Percentiles rank a stretch among this genome's conserved stretches.
phyloP scores from a whole-genome alignment of 2,797 vertebrate genomes.

The Paratrypauchen microcephalus region DNA sequence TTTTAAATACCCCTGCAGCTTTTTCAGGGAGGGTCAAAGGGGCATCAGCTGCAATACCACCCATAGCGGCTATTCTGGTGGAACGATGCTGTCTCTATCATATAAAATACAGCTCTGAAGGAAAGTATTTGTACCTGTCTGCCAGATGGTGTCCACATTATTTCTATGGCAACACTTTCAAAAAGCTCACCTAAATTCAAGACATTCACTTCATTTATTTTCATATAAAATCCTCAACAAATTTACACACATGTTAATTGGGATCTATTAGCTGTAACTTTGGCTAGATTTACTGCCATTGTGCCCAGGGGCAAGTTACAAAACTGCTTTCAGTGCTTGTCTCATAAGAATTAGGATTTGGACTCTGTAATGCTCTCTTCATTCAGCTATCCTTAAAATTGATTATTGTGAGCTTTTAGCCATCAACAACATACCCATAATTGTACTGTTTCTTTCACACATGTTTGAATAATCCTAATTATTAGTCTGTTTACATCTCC shows the following conservation, averaged over 20 bases:
- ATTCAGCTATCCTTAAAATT: no score
- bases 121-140: constrained; percentile 25
- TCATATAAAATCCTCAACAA: not conserved
- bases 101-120: constrained; percentile 23
- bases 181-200: constrained; percentile 1
- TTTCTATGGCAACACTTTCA: constrained; percentile 1
- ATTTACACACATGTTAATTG: not conserved
- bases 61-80: constrained; percentile 35
- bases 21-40: constrained; percentile 49
- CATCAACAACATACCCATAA: no score
- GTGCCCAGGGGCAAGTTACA: not conserved
- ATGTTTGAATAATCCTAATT: no score
- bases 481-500: no score
- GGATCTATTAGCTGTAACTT: not conserved
- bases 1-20: constrained; percentile 34
- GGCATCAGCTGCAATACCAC: constrained; percentile 37
- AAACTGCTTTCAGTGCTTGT: not conserved
- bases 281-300: not conserved
- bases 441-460: no score
- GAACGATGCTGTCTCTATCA: constrained; percentile 27
- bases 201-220: not conserved
- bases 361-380: not conserved
- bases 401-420: no score
- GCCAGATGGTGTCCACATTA: constrained; percentile 34
- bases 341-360: not conserved